Evolutionary conservation across 2,888 invertebrate species (phyloP), one percentile per base, ranked within the genome.

Genomic region (Argyra leucocephala): DNA sequence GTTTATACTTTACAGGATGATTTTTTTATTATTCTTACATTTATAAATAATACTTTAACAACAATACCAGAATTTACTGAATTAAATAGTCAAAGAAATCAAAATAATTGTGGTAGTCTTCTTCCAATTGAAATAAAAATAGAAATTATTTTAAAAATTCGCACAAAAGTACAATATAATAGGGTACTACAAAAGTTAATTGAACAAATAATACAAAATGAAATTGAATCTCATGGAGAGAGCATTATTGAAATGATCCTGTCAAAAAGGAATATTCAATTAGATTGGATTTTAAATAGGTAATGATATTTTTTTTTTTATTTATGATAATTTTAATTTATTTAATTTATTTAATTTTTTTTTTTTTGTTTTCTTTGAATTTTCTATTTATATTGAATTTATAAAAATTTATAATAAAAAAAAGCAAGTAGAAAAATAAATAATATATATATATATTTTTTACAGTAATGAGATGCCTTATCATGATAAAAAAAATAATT

Each of bases 171-270:
- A n/a, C 26, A 21, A 61, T 12, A 58, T 23, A 61, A 66, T 31
- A 48, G 57, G 6, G n/a, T 60, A 18, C 22, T 66, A 21, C 15
- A 62, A 63, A 21, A 18, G 36, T 57, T 64, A 23, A 37, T 66
- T 23, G 66, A 64, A 62, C 21, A 23, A 24, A 36, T 48, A 22
- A 58, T 64, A 24, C 24, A 57, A 61, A n/a, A 64, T 26, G 63
- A 66, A 59, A 26, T 66, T 10, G 26, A 61, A 31, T 21, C 21
- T 61, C 24, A 61, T n/a, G 61, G 24, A 1, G 21, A 21, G 31
- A 21, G 21, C 10, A 61, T 26, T 21, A 31, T 61, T 58, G 22
- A 22, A 58, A 22, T 22, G 22, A 58, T 58, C 9, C 22, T 58
- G 10, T 22, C 22, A 22, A 22, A 58, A 18, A 58, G 18, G 22